phyloP scores from a whole-genome alignment of 2,113 vertebrate species.

The Sebastes fasciatus region DNA sequence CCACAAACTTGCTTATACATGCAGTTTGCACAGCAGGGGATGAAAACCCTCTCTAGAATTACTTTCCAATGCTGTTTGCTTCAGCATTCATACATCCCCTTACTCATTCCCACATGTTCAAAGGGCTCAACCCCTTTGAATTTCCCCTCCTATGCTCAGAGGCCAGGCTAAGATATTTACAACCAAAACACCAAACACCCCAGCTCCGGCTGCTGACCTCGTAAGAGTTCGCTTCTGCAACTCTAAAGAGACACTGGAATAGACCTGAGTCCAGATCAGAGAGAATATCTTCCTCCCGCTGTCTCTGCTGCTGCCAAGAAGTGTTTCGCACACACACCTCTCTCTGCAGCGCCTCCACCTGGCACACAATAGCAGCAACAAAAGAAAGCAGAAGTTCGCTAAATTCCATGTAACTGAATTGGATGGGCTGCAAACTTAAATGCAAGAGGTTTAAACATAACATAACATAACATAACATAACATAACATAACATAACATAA shows the following conservation, averaged over 20 bases:
- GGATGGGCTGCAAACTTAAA: not conserved
- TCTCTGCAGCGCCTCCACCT: constrained; percentile 86
- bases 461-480: not conserved
- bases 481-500: not conserved
- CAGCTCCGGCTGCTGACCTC: constrained; percentile 73
- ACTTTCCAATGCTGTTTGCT: not conserved
- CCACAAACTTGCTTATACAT: not conserved
- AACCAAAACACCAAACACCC: not conserved
- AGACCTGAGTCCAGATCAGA: constrained; percentile 77
- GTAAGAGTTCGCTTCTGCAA: constrained; percentile 65
- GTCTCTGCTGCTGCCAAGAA: constrained; percentile 85
- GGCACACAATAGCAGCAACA: constrained; percentile 24
- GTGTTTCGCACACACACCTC: constrained; percentile 80
- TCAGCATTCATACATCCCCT: not conserved
- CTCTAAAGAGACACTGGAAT: constrained; percentile 57
- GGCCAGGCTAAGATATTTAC: constrained; percentile 1
- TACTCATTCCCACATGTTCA: constrained; percentile 17
- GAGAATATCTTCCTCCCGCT: constrained; percentile 83
- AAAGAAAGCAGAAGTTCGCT: not conserved
- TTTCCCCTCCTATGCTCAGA: not conserved
- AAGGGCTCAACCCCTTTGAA: constrained; percentile 19
- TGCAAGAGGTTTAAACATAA: not conserved
- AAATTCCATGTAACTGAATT: not conserved
- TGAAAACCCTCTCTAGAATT: constrained; percentile 6
- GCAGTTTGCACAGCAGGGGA: not conserved